These are phyloP conservation scores for Stenurella melanura DNA, from an alignment of 2,888 invertebrate species.

Conservation along the genomic window DNA sequence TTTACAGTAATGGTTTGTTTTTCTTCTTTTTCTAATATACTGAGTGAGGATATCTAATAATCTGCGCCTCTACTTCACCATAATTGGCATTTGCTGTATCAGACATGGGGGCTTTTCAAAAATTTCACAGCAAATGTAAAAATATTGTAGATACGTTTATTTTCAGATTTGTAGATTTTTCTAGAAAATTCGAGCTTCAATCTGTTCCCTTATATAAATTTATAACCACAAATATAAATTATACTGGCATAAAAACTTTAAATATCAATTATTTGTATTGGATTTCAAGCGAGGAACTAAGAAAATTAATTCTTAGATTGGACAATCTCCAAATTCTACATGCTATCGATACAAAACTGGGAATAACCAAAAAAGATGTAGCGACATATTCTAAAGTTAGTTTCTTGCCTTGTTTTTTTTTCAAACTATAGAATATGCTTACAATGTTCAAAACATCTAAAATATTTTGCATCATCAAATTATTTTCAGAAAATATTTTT, in stretches of 20 bases:
- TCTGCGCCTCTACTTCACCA: too few relatives aligned
- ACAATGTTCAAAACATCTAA: neutral
- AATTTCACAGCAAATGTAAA: too few relatives aligned
- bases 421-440: neutral
- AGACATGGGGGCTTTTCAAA: too few relatives aligned
- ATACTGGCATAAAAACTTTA: constrained; percentile 40
- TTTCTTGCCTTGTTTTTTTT: constrained; percentile 14
- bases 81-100: too few relatives aligned
- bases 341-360: constrained; percentile 52
- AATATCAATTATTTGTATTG: constrained; percentile 52
- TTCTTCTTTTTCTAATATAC: too few relatives aligned
- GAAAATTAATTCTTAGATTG: constrained; percentile 44
- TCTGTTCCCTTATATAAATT: constrained; percentile 45
- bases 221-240: constrained; percentile 45
- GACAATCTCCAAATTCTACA: constrained; percentile 46
- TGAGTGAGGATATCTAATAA: too few relatives aligned
- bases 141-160: constrained; percentile 1
- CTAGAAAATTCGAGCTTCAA: constrained; percentile 43
- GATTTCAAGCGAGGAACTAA: constrained; percentile 47
- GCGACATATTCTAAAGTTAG: constrained; percentile 45
- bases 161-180: constrained; percentile 44
- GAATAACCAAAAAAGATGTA: constrained; percentile 40
- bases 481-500: neutral
- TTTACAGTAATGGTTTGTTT: too few relatives aligned
- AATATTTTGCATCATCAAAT: neutral